Conservation (phyloP, 1,140 invertebrate species). For the Meloidogyne floridensis region DNA sequence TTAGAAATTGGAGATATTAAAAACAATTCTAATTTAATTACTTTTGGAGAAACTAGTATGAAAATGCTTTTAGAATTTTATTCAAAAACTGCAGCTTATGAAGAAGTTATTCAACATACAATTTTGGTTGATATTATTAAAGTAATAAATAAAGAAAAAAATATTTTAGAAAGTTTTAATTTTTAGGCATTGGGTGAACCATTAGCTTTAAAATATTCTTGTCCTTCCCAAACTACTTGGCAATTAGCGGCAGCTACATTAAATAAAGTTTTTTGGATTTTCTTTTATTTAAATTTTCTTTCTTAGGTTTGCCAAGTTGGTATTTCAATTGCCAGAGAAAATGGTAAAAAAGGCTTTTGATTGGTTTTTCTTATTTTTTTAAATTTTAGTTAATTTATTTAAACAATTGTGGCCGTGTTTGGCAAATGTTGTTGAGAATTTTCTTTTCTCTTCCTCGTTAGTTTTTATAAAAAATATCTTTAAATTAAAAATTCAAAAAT, state of each 20-base stretch:
- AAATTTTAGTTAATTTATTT: constrained; percentile 66
- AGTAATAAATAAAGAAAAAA: constrained; percentile 28
- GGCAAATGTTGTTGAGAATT: constrained; percentile 82
- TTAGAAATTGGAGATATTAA: background rate
- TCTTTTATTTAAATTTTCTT: background rate
- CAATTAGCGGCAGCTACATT: constrained; percentile 80
- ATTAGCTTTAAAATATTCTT: constrained; percentile 80
- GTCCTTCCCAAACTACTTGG: constrained; percentile 81
- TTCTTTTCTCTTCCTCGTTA: constrained; percentile 76
- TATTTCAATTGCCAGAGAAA: constrained; percentile 80
- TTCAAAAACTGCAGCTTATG: constrained; percentile 40
- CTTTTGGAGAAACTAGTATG: constrained; percentile 59
- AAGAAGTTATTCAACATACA: constrained; percentile 49
- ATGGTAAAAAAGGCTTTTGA: constrained; percentile 67
- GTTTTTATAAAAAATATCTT: background rate
- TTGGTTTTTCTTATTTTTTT: constrained; percentile 47
- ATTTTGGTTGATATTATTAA: constrained; percentile 57
- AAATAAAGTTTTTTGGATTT: constrained; percentile 71
- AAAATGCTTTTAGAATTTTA: constrained; percentile 57
- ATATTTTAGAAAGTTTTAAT: background rate
- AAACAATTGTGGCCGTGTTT: constrained; percentile 78
- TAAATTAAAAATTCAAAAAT: too few species aligned
- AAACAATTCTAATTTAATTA: constrained; percentile 42
- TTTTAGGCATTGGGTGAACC: constrained; percentile 68
- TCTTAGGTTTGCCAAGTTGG: constrained; percentile 74